Evolutionary conservation across 2,113 vertebrate genomes (phyloP).

Genomic region (Phaethornis superciliosus): DNA sequence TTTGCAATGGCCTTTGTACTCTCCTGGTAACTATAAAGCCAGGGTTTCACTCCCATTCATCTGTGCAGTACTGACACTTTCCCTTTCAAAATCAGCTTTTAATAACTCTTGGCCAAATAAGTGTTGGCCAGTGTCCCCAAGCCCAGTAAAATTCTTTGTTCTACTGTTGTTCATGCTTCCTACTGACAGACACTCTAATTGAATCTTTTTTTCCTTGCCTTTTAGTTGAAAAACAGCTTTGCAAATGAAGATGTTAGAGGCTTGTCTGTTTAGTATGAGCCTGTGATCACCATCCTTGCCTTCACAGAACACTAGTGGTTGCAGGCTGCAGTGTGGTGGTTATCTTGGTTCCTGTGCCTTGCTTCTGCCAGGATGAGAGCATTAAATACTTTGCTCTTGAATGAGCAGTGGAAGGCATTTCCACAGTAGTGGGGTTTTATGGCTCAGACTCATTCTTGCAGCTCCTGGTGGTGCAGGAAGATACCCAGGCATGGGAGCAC

Average conservation of each 20-base stretch:
- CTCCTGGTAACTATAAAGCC: neutral
- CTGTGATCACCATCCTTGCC: neutral
- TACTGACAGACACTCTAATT: neutral
- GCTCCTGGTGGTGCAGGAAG: neutral
- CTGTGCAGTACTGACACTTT: neutral
- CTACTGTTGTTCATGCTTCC: neutral
- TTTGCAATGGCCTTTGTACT: neutral
- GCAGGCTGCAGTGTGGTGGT: neutral
- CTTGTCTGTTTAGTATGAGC: neutral
- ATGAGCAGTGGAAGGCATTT: neutral
- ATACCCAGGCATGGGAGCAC: neutral
- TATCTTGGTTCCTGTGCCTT: neutral
- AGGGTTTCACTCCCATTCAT: neutral
- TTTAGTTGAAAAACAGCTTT: neutral
- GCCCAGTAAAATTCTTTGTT: neutral
- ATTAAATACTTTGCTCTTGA: neutral
- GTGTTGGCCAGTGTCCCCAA: neutral
- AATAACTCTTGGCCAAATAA: neutral
- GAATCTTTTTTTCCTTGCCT: neutral
- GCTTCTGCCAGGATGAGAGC: neutral
- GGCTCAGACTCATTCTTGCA: neutral
- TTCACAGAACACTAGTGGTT: neutral
- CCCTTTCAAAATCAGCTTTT: conserved; percentile 8
- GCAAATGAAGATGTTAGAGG: neutral
- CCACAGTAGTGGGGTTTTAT: neutral